Base-by-base conservation (phyloP, 1,140 invertebrate species). In the Listronotus oregonensis region DNA sequence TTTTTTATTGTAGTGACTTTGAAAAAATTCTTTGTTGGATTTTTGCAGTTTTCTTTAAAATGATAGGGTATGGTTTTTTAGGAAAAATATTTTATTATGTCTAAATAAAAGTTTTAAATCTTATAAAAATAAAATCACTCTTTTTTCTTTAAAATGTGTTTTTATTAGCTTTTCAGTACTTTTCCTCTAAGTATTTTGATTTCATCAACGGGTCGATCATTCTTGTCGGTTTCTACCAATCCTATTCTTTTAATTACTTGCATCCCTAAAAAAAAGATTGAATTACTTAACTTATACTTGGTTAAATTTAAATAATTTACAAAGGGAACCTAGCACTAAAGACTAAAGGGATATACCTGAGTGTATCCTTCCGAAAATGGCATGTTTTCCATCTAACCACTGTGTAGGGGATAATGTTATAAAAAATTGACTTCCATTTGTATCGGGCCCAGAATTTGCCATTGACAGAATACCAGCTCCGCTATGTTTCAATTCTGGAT, bases 381-480 rank as follows among this genome's bases (percentile, higher is more conserved):
- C 86, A 80, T 99, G 96, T 80, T 98, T 98, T 37, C 94, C 92
- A 85, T 99, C 97, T 7, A 99, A 82, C 95, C 96, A 98, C 71
- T 98, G 95, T 6, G 96, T 97, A 6, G 97, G 96, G 0, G 91
- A 95, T 63, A 99, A 80, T 0, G 96, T 98, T 18, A 99, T 95
- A 74, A 99, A 99, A 84, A 99, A 99, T 78, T 99, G 97, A 46
- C 95, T 97, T 18, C 96, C 96, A 82, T 99, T 99, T 14, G 94
- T 93, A 76, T 99, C 88, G 3, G 95, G 95, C 0, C 97, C 97
- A 56, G 93, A 92, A 84, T 99, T 98, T 57, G 87, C 86, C 86
- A 88, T 88, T 7, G 86, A 87, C 3, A 88, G 71, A 60, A 88
- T 83, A 12, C 86, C 86, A 27, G 84, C 85, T 74, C 95, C 97